Percentiles rank a stretch among this genome's conserved stretches.
Conservation (phyloP, 2,797 vertebrate species). For the Pangasius djambal region DNA sequence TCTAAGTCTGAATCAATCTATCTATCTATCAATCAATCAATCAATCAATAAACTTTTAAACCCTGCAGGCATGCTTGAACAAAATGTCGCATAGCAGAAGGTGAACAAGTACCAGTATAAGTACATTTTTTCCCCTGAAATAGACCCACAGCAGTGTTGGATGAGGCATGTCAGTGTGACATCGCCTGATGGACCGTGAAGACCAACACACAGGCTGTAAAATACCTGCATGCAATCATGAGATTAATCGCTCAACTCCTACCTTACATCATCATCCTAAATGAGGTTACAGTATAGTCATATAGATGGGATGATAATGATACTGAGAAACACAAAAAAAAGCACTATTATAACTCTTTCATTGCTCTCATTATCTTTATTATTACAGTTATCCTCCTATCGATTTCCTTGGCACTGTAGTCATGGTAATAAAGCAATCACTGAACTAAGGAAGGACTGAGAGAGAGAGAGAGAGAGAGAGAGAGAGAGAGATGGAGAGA, state of each 20-base stretch:
- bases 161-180: neutral
- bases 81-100: neutral
- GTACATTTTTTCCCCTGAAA: neutral
- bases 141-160: neutral
- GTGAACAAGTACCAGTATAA: neutral
- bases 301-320: neutral
- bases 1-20: no score
- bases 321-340: conserved; percentile 15
- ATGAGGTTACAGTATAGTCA: neutral
- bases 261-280: conserved; percentile 19
- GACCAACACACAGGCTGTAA: neutral
- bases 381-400: conserved; percentile 31
- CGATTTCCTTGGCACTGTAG: conserved; percentile 13
- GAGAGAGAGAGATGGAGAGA: neutral
- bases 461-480: neutral
- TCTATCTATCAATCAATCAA: no score
- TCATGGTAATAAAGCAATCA: conserved; percentile 18
- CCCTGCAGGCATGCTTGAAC: conserved; percentile 3
- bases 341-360: conserved; percentile 9
- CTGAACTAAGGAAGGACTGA: conserved; percentile 30
- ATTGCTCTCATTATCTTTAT: conserved; percentile 37
- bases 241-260: conserved; percentile 13
- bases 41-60: no score
- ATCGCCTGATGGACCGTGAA: conserved; percentile 6
- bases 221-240: neutral